These are phyloP conservation scores for Lepidurus apus DNA, from an alignment of 1,140 invertebrate genomes.

Conservation along the genomic window DNA sequence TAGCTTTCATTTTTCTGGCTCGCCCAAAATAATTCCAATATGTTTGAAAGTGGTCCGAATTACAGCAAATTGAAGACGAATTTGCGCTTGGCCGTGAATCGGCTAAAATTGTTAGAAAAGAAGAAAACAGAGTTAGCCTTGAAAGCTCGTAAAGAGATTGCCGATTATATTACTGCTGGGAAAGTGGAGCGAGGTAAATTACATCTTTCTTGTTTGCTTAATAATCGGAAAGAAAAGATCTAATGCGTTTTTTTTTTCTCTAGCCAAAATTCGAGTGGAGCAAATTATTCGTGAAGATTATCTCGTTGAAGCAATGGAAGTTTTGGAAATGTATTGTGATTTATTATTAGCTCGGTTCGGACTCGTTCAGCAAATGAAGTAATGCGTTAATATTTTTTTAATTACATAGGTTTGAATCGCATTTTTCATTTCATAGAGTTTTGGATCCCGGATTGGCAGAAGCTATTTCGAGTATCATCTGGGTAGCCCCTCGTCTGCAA, in stretches of 20 bases:
- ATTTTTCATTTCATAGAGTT: constrained; percentile 53
- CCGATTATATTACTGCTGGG: constrained; percentile 83
- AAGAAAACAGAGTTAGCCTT: constrained; percentile 95
- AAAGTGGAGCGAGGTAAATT: constrained; percentile 70
- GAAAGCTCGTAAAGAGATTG: constrained; percentile 95
- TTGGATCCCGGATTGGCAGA: constrained; percentile 92
- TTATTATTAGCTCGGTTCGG: constrained; percentile 94
- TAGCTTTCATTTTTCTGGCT: background rate
- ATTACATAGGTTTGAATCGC: background rate
- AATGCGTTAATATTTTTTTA: constrained; percentile 41
- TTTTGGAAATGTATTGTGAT: constrained; percentile 99
- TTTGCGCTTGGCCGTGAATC: constrained; percentile 76
- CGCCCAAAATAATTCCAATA: constrained; percentile 44
- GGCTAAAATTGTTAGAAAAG: constrained; percentile 92
- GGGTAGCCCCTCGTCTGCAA: constrained; percentile 84
- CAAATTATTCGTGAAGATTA: constrained; percentile 99
- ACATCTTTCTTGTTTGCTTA: background rate
- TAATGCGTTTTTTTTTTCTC: constrained; percentile 34
- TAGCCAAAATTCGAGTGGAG: constrained; percentile 93
- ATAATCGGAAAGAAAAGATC: background rate
- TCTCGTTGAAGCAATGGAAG: constrained; percentile 97
- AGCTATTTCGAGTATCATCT: constrained; percentile 91
- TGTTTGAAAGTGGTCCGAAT: constrained; percentile 83
- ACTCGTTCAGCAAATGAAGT: constrained; percentile 94
- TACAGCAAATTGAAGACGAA: constrained; percentile 97